Percentiles rank a stretch among this genome's conserved stretches.
These are phyloP conservation scores for Clivina fossor DNA, from an alignment of 2,888 invertebrate genomes.

Conservation along the genomic window DNA sequence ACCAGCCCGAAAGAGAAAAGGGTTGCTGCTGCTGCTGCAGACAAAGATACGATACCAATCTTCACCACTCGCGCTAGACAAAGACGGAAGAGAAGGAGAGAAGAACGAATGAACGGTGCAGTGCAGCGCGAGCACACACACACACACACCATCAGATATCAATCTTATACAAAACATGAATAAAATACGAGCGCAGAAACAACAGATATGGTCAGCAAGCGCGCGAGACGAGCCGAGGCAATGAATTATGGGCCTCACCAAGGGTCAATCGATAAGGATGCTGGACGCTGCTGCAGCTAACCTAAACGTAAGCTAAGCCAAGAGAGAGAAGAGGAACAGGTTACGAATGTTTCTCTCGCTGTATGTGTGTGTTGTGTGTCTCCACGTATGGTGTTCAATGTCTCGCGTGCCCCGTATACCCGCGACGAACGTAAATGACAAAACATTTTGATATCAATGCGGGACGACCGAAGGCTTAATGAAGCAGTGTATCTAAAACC, in stretches of 20 bases:
- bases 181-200: slow-evolving; percentile 31
- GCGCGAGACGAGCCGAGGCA: no score
- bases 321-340: slow-evolving; percentile 16
- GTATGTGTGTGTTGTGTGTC: slow-evolving; percentile 21
- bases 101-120: slow-evolving; percentile 12
- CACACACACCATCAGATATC: slow-evolving; percentile 30
- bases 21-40: no score
- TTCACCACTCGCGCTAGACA: background rate
- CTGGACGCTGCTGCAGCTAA: no score
- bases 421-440: slow-evolving; percentile 1
- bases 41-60: slow-evolving; percentile 10
- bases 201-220: slow-evolving; percentile 21
- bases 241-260: slow-evolving; percentile 29
- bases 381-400: background rate
- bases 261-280: slow-evolving; percentile 31
- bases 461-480: slow-evolving; percentile 12
- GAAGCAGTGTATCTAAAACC: slow-evolving; percentile 3
- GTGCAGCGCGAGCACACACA: slow-evolving; percentile 15
- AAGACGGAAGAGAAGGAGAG: slow-evolving; percentile 7
- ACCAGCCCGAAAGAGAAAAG: no score
- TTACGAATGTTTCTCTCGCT: no score
- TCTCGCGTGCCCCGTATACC: slow-evolving; percentile 1
- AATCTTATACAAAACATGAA: slow-evolving; percentile 31
- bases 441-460: slow-evolving; percentile 19
- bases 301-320: background rate